Evolutionary conservation across 2,888 invertebrate genomes (phyloP), one percentile per base, ranked within the genome.

Genomic region (Caenorhabditis sp.): DNA sequence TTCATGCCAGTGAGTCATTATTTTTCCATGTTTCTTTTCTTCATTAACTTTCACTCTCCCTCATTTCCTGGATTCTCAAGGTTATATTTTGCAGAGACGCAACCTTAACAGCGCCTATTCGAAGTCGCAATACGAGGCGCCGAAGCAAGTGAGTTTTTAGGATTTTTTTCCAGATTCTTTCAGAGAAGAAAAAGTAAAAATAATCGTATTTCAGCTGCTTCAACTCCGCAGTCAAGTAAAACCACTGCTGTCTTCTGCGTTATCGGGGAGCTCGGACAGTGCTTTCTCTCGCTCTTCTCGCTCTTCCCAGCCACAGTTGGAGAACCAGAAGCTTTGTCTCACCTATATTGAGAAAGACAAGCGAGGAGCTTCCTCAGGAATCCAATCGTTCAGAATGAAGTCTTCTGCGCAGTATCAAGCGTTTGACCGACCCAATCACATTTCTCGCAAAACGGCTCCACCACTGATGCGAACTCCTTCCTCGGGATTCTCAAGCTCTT

Each of bases 401-500:
- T 51, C 70, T n/a, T 61, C 61, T 22, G 47, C 53, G 13, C 58
- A 60, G 5, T 58, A 74, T 32, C 35, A 64, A 18, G 62, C 50
- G 9, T 68, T 26, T n/a, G 67, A 67, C 32, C 67, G 61, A 8
- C 70, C 62, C 3, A 15, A 24, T 22, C 58, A 72, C 18, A 50
- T 61, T n/a, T 64, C 72, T 37, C 74, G 69, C 9, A 77, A 62
- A 26, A 28, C 53, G 47, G 15, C 44, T 8, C 32, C 67, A n/a
- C 64, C 68, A 28, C n/a, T 68, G 58, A 65, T 61, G 69, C 32
- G 76, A 35, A 67, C 76, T 9, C 76, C 81, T 15, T 70, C 70
- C 13, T 81, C 81, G 15, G 81, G 81, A 61, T 64, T 81, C 35
- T 81, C 81, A 1, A 76, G 76, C n/a, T 51, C 76, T 6, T 68